phyloP scores from a whole-genome alignment of 2,888 invertebrate genomes.

The Xanthia icteritia region DNA sequence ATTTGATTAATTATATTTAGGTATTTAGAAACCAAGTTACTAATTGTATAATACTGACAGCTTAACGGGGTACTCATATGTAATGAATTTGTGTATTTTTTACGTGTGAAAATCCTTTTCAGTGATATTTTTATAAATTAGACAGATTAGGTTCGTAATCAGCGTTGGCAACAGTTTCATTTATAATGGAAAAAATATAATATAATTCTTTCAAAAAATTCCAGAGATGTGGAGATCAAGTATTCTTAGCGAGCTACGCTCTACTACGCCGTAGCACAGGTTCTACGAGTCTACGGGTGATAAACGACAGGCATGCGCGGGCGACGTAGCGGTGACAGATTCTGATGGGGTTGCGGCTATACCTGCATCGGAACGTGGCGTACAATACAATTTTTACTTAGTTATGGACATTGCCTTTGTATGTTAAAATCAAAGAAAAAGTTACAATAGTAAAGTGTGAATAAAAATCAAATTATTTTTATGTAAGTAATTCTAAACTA shows the following conservation, averaged over 20 bases:
- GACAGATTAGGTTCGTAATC: no score
- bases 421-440: not conserved
- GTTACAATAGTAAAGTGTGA: not conserved
- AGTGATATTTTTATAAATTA: not conserved
- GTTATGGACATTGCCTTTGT: not conserved
- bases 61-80: not conserved
- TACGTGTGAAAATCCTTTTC: not conserved
- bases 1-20: not conserved
- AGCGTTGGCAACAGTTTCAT: no score
- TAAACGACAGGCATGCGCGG: conserved; percentile 17
- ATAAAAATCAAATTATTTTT: not conserved
- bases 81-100: not conserved
- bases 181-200: not conserved
- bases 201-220: not conserved
- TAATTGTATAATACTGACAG: not conserved
- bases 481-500: not conserved
- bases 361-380: conserved; percentile 6
- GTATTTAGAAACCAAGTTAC: not conserved
- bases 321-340: conserved; percentile 14
- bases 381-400: not conserved
- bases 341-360: not conserved
- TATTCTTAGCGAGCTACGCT: conserved; percentile 12
- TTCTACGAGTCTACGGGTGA: conserved; percentile 11
- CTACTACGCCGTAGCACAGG: conserved; percentile 42
- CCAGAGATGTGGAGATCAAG: not conserved